Evolutionary conservation across 2,797 vertebrate species (phyloP).

Genomic region (Sebastolobus altivelis): DNA sequence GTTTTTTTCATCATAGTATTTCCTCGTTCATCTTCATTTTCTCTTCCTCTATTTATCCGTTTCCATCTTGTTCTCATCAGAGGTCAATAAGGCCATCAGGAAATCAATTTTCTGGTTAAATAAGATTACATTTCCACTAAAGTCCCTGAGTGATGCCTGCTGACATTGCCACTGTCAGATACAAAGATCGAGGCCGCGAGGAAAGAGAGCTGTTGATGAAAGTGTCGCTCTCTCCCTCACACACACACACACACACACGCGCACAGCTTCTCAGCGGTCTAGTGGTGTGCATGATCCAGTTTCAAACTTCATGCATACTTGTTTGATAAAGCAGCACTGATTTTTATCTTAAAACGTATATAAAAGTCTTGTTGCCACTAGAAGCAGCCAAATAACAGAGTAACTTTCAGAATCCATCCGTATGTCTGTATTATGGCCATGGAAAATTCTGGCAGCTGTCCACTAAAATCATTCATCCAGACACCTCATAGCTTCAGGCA

Average conservation of each 20-base stretch:
- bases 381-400: background rate
- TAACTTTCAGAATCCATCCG: background rate
- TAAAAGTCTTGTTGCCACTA: background rate
- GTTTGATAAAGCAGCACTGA: background rate
- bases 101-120: constrained; percentile 24
- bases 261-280: background rate
- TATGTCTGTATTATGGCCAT: background rate
- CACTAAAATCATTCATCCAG: background rate
- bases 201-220: background rate
- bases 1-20: background rate
- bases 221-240: background rate
- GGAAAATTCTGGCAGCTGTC: background rate
- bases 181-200: background rate
- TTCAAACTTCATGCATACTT: background rate
- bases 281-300: background rate
- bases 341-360: background rate
- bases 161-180: background rate
- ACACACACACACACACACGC: background rate
- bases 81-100: background rate
- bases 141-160: constrained; percentile 18
- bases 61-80: constrained; percentile 1
- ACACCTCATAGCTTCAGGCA: background rate
- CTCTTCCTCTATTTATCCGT: background rate
- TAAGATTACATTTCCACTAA: constrained; percentile 12
- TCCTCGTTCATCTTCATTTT: background rate